Evolutionary conservation across 2,113 vertebrate genomes (phyloP).

Genomic region (Athene cunicularia): DNA sequence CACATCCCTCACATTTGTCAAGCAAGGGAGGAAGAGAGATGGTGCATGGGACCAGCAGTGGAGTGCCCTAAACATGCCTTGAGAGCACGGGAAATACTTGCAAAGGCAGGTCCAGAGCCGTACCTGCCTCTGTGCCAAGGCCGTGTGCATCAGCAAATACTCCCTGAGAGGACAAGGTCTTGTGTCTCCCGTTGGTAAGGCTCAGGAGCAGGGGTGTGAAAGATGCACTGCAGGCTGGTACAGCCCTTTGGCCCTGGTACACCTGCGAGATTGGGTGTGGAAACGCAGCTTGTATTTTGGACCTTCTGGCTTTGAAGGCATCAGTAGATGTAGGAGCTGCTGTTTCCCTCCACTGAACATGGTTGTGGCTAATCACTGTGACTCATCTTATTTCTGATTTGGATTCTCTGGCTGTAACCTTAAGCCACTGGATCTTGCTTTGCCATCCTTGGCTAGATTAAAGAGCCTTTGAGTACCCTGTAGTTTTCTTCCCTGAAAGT

Average conservation of each 20-base stretch:
- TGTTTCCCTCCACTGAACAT: not conserved
- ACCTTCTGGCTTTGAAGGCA: not conserved
- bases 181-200: rapidly evolving
- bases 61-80: not conserved
- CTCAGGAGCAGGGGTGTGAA: not conserved
- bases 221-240: not conserved
- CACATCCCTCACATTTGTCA: rapidly evolving
- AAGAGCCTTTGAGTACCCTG: not conserved
- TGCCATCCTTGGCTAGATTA: not conserved
- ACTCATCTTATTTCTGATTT: not conserved
- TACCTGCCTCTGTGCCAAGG: not conserved
- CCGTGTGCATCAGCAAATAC: not conserved
- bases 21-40: rapidly evolving
- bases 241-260: not conserved
- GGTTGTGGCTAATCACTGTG: not conserved
- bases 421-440: not conserved
- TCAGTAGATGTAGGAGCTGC: not conserved
- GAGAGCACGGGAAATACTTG: not conserved
- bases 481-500: not conserved
- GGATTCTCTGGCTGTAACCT: not conserved
- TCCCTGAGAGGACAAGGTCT: not conserved
- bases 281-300: not conserved
- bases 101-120: not conserved
- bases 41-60: not conserved
- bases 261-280: too few relatives aligned